phyloP scores from a whole-genome alignment of 2,113 vertebrate species.

The Bujurquina vittata region DNA sequence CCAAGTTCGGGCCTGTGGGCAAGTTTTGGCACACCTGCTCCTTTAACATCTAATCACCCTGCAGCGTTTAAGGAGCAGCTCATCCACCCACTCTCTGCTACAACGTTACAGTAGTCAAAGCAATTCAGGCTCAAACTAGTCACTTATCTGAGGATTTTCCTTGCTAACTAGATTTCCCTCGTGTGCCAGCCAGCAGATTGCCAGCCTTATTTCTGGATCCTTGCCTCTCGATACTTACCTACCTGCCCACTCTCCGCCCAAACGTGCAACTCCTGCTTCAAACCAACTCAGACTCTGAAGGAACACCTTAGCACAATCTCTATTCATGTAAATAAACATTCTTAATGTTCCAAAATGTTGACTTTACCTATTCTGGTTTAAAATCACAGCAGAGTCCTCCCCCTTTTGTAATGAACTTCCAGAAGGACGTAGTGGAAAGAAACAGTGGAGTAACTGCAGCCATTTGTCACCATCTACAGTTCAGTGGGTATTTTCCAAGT shows the following conservation, averaged over 20 bases:
- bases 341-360: too few species aligned
- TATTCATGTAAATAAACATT: too few species aligned
- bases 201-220: background rate
- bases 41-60: background rate
- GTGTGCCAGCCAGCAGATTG: background rate
- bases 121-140: background rate
- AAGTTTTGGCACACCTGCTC: background rate
- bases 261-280: background rate
- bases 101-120: background rate
- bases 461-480: too few species aligned
- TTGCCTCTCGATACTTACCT: background rate
- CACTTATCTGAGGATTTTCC: background rate
- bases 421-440: too few species aligned
- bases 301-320: too few species aligned
- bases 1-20: background rate
- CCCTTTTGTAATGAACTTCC: too few species aligned
- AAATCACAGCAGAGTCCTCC: too few species aligned
- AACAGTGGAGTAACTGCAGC: too few species aligned
- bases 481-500: too few species aligned
- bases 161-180: background rate
- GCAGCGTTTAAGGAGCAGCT: background rate
- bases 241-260: background rate
- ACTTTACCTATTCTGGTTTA: too few species aligned
- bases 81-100: background rate
- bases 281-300: too few species aligned